phyloP scores from a whole-genome alignment of 2,888 invertebrate genomes.

The Rhagonycha lutea region DNA sequence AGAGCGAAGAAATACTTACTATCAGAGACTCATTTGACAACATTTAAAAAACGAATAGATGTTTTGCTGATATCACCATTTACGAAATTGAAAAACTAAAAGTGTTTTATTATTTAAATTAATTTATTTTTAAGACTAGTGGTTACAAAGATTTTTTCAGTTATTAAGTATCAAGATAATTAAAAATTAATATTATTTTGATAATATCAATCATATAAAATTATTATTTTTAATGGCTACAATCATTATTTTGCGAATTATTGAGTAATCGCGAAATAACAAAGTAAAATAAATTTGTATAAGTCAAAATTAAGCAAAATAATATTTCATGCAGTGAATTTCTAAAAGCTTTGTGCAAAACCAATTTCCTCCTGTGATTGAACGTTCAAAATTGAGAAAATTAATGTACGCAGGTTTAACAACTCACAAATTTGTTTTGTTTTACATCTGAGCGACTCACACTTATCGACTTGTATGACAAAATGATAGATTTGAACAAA shows the following conservation, averaged over 20 bases:
- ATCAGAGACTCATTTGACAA: background rate
- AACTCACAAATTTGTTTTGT: background rate
- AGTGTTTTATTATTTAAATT: background rate
- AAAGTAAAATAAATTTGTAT: slow-evolving; percentile 15
- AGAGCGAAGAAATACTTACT: background rate
- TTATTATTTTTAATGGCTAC: slow-evolving; percentile 1
- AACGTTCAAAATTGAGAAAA: slow-evolving; percentile 4
- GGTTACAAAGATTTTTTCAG: background rate
- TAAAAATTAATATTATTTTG: slow-evolving; percentile 12
- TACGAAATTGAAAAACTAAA: background rate
- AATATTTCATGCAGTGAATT: slow-evolving; percentile 7
- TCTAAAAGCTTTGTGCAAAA: slow-evolving; percentile 2
- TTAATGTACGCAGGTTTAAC: background rate
- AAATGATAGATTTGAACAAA: background rate
- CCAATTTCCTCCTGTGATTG: slow-evolving; percentile 9
- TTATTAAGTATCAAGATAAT: background rate
- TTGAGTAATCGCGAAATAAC: slow-evolving; percentile 4
- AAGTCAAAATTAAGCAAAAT: slow-evolving; percentile 11
- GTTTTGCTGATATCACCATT: background rate
- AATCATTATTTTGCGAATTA: background rate
- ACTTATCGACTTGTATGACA: background rate
- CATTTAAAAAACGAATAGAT: background rate
- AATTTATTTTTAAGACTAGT: background rate
- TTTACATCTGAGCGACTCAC: background rate
- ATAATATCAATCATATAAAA: background rate